Base-by-base conservation (phyloP, 2,888 invertebrate species). In the Dioctria rufipes region DNA sequence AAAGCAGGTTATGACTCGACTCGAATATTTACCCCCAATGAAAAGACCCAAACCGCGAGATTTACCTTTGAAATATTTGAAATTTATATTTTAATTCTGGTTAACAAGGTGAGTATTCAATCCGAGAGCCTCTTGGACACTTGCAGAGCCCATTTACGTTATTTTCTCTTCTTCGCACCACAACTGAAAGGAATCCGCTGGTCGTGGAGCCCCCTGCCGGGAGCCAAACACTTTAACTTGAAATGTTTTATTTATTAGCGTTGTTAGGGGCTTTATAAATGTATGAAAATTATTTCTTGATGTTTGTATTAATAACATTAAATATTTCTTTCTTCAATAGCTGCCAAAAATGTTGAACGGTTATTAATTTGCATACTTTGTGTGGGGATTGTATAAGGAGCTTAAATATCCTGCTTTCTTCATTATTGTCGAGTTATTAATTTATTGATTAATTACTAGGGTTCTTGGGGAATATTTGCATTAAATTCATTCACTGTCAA, bases 161-260 rank as follows among this genome's bases (percentile, higher is more conserved):
- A 58, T 67, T 78, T 66, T 67, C 54, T 43, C 66, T 51, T 78
- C 58, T 66, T 78, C 67, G 58, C 67, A 25, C 67, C 58, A 66
- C 67, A 49, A 3, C 40, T 63, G 63, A 65, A 78, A 63, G 43
- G 61, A 67, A 65, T 65, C 65, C 39, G 13, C 61, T 60, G 61
- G 37, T 46, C 13, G 37, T 25, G 49, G 37, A 83, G 82, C 82
- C 82, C 83, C 85, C 84, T 82, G 84, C 82, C 80, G 85, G 82
- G 85, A 80, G 61, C 81, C 84, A 84, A 85, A 85, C 85, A 85
- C 85, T 84, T 85, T 85, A 85, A 85, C 84, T 83, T 84, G 84
- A 84, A 84, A 84, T 84, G 84, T 84, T 84, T 85, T 85, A 85
- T 85, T 85, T 85, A 85, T 85, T 84, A 84, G 84, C 83, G 84